Conservation (phyloP, 1,140 invertebrate species). For the Nixonia krombeini region DNA sequence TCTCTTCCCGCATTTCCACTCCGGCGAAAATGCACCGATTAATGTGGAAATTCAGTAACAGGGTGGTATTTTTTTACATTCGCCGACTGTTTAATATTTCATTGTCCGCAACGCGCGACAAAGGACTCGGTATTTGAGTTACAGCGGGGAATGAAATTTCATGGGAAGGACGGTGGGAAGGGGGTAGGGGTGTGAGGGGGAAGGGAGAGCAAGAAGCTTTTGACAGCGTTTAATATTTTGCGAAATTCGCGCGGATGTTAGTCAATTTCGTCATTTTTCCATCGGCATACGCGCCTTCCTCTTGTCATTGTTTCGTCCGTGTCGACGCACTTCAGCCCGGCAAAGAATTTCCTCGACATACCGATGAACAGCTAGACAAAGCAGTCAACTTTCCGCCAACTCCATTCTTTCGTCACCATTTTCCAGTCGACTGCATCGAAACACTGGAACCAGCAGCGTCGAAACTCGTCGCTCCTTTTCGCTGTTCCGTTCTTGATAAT, state of each 20-base stretch:
- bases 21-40: slow-evolving; percentile 4
- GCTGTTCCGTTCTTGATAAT: slow-evolving; percentile 29
- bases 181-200: too few species aligned
- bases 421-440: slow-evolving; percentile 25
- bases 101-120: too few species aligned
- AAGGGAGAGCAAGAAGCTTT: too few species aligned
- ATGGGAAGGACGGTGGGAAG: too few species aligned
- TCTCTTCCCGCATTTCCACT: too few species aligned
- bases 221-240: slow-evolving; percentile 3
- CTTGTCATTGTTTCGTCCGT: too few species aligned
- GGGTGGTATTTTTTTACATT: slow-evolving; percentile 20
- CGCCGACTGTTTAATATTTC: slow-evolving; percentile 7
- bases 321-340: slow-evolving; percentile 20
- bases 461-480: slow-evolving; percentile 31
- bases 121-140: too few species aligned
- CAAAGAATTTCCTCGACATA: slow-evolving; percentile 24
- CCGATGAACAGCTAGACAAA: slow-evolving; percentile 33
- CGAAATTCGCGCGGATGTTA: slow-evolving; percentile 4
- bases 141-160: too few species aligned
- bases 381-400: slow-evolving; percentile 30
- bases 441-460: slow-evolving; percentile 24
- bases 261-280: too few species aligned
- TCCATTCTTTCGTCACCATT: slow-evolving; percentile 34
- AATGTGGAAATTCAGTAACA: slow-evolving; percentile 28
- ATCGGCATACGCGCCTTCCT: too few species aligned